Conservation (phyloP, 1,140 invertebrate species). For the Aradophagus sp. region DNA sequence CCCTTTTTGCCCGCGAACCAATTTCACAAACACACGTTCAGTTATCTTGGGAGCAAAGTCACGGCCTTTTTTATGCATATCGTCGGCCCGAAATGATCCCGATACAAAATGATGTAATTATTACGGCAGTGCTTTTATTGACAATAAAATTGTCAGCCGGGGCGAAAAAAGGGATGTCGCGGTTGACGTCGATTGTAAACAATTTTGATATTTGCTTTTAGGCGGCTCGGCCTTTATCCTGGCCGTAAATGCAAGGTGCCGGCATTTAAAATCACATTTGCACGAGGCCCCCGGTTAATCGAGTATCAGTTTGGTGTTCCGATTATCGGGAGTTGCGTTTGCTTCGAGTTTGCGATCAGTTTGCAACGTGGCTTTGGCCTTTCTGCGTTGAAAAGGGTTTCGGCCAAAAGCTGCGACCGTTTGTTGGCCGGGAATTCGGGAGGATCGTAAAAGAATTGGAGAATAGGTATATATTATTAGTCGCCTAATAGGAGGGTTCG, state of each 20-base stretch:
- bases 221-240: constrained; percentile 15
- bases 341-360: no score
- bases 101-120: constrained; percentile 40
- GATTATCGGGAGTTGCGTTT: neutral
- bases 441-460: no score
- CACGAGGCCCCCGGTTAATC: constrained; percentile 1
- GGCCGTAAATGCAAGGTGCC: constrained; percentile 8
- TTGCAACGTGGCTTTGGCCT: no score
- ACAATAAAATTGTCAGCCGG: constrained; percentile 25
- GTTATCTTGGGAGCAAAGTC: constrained; percentile 42
- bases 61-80: neutral
- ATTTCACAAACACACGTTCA: constrained; percentile 35
- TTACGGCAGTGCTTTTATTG: constrained; percentile 26
- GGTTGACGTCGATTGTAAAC: constrained; percentile 23
- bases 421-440: no score
- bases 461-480: no score
- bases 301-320: neutral
- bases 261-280: no score
- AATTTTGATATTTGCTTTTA: constrained; percentile 19
- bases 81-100: constrained; percentile 5
- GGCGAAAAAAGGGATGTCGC: constrained; percentile 24
- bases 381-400: no score
- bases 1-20: constrained; percentile 14
- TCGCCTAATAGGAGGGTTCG: no score
- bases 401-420: no score